Evolutionary conservation across 2,797 vertebrate species (phyloP).

Genomic region (Mus minutoides): DNA sequence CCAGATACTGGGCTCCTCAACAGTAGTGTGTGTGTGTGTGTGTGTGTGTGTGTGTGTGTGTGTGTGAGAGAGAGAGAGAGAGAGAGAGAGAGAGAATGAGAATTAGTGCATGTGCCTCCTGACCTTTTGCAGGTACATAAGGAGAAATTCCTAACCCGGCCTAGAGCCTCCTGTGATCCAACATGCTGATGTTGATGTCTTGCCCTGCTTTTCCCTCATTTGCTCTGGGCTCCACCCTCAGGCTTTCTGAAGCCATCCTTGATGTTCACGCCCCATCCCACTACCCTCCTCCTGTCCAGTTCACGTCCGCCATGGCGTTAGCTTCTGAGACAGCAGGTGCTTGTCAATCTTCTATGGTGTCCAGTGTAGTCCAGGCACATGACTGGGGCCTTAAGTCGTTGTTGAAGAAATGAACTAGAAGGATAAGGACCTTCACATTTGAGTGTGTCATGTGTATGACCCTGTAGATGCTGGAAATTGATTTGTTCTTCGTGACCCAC

Average conservation of each 20-base stretch:
- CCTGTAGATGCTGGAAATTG: background rate
- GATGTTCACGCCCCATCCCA: background rate
- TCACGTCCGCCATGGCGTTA: background rate
- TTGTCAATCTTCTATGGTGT: background rate
- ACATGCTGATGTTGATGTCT: background rate
- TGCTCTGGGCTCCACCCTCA: background rate
- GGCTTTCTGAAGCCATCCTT: background rate
- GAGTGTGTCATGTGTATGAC: background rate
- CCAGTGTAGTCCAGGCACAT: background rate
- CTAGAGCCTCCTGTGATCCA: background rate
- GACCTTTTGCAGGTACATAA: background rate
- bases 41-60: background rate
- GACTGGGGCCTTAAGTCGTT: background rate
- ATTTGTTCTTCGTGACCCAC: conserved; percentile 3
- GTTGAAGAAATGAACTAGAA: background rate
- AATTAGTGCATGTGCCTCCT: background rate
- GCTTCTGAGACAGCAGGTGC: background rate
- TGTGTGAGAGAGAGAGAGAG: background rate
- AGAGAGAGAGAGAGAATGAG: background rate
- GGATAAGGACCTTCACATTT: background rate
- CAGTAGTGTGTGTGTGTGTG: background rate
- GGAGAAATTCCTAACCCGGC: background rate
- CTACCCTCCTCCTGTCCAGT: background rate
- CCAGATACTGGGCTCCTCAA: background rate
- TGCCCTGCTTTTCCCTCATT: background rate